Base-by-base conservation (phyloP, 2,888 invertebrate genomes). In the Netelia fuscicornis region DNA sequence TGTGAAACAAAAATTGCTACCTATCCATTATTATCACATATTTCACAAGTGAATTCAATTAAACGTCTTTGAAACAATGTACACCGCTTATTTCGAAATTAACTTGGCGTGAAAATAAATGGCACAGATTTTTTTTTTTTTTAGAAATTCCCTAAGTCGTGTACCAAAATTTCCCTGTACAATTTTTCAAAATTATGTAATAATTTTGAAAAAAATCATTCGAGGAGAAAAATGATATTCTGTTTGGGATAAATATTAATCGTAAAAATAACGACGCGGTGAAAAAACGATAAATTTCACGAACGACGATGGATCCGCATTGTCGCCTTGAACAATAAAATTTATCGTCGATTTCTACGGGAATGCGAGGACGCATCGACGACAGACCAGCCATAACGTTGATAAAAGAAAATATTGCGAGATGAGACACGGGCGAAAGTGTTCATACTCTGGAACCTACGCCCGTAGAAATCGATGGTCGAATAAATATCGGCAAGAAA, bases 341-440 rank as follows among this genome's bases (percentile, higher is more conserved):
- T 65, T 42, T 42, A 17, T 20, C 25, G 23, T 68, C 68, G 74
- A 79, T 83, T 80, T 84, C 71, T 67, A 80, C 68, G 44, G 48
- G n/a, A 42, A 10, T 52, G 54, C 64, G 17, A 2, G n/a, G 48
- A 48, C 62, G 58, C 52, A 83, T 37, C 44, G 64, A 75, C 37
- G 72, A 72, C 60, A 76, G 84, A 87, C 86, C 68, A 80, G 86
- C 87, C 90, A 85, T 86, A 83, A 85, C 86, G 75, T n/a, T 9
- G 64, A 44, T 37, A 52, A 67, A 56, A 75, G 67, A 77, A 58
- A 65, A 82, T 30, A 42, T 9, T 10, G 23, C 70, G 42, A 67
- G 65, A 80, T 67, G 71, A 67, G 64, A 76, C 23, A 64, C 65
- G 62, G 89, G 89, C 87, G 91, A 90, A 90, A 90, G 91, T 86